Percentiles rank a stretch among this genome's conserved stretches.
Evolutionary conservation across 2,797 vertebrate genomes (phyloP).

Genomic region (Threskiornis aethiopicus): DNA sequence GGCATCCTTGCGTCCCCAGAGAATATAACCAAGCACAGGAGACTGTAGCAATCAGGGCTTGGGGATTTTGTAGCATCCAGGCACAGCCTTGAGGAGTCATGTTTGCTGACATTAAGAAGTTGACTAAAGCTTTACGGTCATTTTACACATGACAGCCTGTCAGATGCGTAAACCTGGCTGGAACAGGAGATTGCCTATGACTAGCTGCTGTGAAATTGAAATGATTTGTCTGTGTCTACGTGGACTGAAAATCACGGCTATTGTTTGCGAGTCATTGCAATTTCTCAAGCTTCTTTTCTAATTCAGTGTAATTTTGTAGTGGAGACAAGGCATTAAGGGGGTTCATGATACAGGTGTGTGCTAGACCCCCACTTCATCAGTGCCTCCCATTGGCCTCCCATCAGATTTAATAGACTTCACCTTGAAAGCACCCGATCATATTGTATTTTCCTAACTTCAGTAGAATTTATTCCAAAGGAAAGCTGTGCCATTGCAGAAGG

Average conservation of each 20-base stretch:
- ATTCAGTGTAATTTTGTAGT: neutral
- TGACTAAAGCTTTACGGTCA: conserved; percentile 6
- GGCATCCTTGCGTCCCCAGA: neutral
- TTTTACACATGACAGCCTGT: conserved; percentile 40
- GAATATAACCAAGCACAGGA: neutral
- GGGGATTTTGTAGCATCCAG: neutral
- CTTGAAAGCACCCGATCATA: neutral
- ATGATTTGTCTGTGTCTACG: neutral
- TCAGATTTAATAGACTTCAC: neutral
- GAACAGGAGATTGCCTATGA: neutral
- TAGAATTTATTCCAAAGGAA: neutral
- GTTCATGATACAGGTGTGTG: neutral
- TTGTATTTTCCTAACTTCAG: neutral
- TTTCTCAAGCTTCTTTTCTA: neutral
- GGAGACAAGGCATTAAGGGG: neutral
- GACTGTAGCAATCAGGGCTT: neutral
- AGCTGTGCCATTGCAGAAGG: neutral
- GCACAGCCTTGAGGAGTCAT: conserved; percentile 5
- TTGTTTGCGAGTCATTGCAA: neutral
- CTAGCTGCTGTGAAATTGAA: conserved; percentile 35
- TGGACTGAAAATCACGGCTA: neutral
- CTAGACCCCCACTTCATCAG: neutral
- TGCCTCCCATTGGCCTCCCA: neutral
- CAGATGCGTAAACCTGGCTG: conserved; percentile 10
- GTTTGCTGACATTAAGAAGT: conserved; percentile 40